Conservation (phyloP, 2,888 invertebrate genomes). For the Monochamus alternatus region DNA sequence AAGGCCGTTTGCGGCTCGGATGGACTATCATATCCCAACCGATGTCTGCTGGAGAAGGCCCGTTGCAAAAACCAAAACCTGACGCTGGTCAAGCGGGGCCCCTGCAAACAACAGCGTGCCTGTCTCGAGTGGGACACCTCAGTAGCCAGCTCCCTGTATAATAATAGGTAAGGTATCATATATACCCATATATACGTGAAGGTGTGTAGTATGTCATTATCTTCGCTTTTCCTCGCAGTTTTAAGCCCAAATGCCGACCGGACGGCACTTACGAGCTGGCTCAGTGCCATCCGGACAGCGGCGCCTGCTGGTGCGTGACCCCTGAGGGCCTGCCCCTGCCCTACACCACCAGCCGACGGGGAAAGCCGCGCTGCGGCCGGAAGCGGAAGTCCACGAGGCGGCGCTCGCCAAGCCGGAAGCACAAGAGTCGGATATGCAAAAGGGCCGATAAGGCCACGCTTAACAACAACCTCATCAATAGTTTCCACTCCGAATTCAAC, state of each 20-base stretch:
- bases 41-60: conserved; percentile 84
- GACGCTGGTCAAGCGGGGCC: conserved; percentile 81
- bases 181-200: too few species aligned
- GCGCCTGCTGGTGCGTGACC: conserved; percentile 81
- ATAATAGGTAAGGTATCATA: conserved; percentile 26
- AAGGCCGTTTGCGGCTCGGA: conserved; percentile 85
- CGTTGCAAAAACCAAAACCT: conserved; percentile 85
- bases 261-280: conserved; percentile 90
- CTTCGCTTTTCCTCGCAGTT: conserved; percentile 59
- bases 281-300: conserved; percentile 86
- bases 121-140: conserved; percentile 61
- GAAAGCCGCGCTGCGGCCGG: conserved; percentile 72
- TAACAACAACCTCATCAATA: conserved; percentile 88
- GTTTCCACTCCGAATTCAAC: conserved; percentile 86
- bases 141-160: conserved; percentile 51
- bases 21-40: conserved; percentile 85
- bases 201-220: neutral
- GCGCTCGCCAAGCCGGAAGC: conserved; percentile 75
- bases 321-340: conserved; percentile 87
- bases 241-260: conserved; percentile 85
- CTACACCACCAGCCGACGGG: conserved; percentile 81
- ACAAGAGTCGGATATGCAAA: conserved; percentile 74
- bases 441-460: conserved; percentile 84
- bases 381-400: conserved; percentile 72
- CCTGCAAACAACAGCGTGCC: conserved; percentile 78